Evolutionary conservation across 2,113 vertebrate genomes (phyloP).

Genomic region (Rhabdomys dilectus): DNA sequence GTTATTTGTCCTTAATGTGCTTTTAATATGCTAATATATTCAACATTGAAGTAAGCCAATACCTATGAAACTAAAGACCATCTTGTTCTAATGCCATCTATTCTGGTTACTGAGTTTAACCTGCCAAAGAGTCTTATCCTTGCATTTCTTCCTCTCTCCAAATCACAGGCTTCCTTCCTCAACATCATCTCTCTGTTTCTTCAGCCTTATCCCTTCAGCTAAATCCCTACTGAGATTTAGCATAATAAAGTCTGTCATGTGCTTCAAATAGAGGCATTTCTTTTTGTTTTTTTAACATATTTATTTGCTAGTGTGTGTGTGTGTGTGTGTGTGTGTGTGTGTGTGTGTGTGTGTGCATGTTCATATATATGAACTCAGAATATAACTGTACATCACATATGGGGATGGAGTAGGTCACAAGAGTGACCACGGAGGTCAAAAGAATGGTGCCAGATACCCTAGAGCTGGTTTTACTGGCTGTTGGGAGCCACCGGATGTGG

Average conservation of each 20-base stretch:
- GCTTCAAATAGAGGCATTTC: neutral
- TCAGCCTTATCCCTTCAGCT: neutral
- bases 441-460: neutral
- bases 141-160: neutral
- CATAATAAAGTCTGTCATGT: neutral
- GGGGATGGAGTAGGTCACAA: too few relatives aligned
- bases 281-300: neutral
- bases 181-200: too few relatives aligned
- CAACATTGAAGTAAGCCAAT: neutral
- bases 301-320: neutral
- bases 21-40: constrained; percentile 34
- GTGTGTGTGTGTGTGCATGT: neutral
- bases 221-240: neutral
- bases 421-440: neutral
- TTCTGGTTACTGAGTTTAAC: neutral
- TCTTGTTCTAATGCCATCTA: neutral
- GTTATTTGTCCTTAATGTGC: constrained; percentile 37
- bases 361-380: neutral
- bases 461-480: neutral
- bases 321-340: neutral
- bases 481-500: neutral
- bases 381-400: neutral
- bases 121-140: neutral
- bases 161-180: neutral
- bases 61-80: neutral